Base-by-base conservation (phyloP, 2,888 invertebrate species). In the Agonopterix alstromeriana region DNA sequence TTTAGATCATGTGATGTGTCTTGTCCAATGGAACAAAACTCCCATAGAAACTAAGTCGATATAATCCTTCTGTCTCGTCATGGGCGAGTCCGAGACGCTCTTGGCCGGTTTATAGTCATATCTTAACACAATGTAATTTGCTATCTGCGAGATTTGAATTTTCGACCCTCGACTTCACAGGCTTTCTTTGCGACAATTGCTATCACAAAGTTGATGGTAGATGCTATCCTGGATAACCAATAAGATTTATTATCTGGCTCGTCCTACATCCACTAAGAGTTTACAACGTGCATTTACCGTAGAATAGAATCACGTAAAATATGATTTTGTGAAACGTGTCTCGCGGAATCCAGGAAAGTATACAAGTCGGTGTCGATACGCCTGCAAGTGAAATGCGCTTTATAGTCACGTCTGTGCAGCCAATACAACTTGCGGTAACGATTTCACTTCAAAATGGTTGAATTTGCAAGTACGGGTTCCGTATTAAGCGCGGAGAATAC, bases 281-380 rank as follows among this genome's bases (percentile, higher is more conserved):
- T 46, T 44, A 49, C 38, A 27, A 51, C 52, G 55, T 54, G 49
- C 55, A 53, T 56, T n/a, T 53, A 61, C 66, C 53, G 58, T 60
- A 67, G 72, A 80, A 81, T 79, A 69, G 77, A 76, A 79, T 82
- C 82, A 82, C 82, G 82, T 82, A 82, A 79, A 82, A 82, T 82
- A 82, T 82, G 79, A 81, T 81, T 82, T 77, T 66, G 74, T 76
- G 75, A 81, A 80, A 82, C 82, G 81, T 81, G 82, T 75, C 61
- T 54, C 27, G 27, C 2, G 59, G 57, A 57, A 61, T 42, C n/a
- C 42, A 42, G 42, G 51, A 47, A 47, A 42, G 12, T 42, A 42
- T 11, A 42, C 11, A 42, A 12, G 42, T 42, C 11, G 42, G 27
- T 42, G 11, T 10, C 42, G 8, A 11, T 58, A 57, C 64, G 70